These are phyloP conservation scores for cat (Felis catus) DNA, from an alignment of 2,113 vertebrate genomes.

Conservation along the genomic window DNA sequence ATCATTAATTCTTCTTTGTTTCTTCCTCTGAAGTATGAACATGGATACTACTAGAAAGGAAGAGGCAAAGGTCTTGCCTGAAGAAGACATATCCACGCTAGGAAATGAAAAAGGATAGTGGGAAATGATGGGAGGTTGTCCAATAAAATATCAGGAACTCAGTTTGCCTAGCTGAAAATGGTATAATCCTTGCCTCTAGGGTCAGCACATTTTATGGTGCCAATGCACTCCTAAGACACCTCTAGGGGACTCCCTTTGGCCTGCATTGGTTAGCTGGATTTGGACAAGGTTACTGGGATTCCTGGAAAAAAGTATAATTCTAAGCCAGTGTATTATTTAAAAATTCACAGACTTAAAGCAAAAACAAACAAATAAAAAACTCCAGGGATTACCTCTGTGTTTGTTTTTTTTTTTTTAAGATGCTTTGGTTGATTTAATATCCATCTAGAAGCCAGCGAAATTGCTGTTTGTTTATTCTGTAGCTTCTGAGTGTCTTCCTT, in stretches of 20 bases:
- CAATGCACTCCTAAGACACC: not conserved
- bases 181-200: not conserved
- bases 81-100: not conserved
- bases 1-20: not conserved
- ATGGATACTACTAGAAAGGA: not conserved
- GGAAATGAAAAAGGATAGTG: not conserved
- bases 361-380: conserved; percentile 49
- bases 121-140: not conserved
- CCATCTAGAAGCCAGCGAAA: conserved; percentile 57
- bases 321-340: not conserved
- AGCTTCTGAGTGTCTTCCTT: conserved; percentile 35
- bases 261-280: not conserved
- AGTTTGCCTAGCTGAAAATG: not conserved
- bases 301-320: conserved; percentile 28
- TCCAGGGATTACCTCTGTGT: not conserved
- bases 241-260: not conserved
- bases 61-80: not conserved
- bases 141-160: not conserved
- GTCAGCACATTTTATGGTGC: not conserved
- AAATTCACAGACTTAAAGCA: conserved; percentile 49
- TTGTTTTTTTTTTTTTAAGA: not conserved
- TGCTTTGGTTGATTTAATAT: conserved; percentile 54
- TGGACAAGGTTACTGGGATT: conserved; percentile 27
- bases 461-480: conserved; percentile 50
- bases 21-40: not conserved